Base-by-base conservation (phyloP, 2,888 invertebrate genomes). In the Leucoptera coffeella region DNA sequence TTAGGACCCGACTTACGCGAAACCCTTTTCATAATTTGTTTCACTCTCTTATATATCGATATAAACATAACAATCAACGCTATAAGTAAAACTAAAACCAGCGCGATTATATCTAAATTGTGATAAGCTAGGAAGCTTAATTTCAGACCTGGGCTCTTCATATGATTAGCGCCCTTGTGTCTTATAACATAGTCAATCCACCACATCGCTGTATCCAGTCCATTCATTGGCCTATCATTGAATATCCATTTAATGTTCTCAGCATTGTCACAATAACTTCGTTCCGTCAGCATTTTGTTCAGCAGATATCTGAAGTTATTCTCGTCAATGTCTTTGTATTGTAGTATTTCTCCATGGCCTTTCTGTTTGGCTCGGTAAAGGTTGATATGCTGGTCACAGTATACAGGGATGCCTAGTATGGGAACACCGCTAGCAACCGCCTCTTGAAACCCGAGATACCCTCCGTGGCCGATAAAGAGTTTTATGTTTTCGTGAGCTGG, bases 381-480 rank as follows among this genome's bases (percentile, higher is more conserved):
- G 29, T 71, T 65, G 26, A 54, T 43, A 35, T 49, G 50, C 36
- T 69, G 69, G 38, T 69, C 69, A 0, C 52, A 61, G 26, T 46
- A 64, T 6, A 69, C 40, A 2, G 69, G 69, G 12, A 64, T 46
- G 11, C 61, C 59, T 2, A 69, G 32, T 40, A 65, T 48, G 1
- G 69, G 65, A 4, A 61, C 52, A 5, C 53, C 62, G 32, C 53
- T 42, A 27, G 53, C 41, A 0, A 62, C 46, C 8, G 59, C 54
- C 34, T 69, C 69, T 33, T 56, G 57, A 2, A 55, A 53, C 24
- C 65, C 58, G 26, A 62, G 50, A 2, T 38, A 29, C 15, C 64
- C 65, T 8, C 65, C 67, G 30, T 69, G 65, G 2, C 59, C 53
- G 12, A 69, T 62, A 34, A 69, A 69, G 0, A 65, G 30, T 23